Evolutionary conservation across 1,140 invertebrate genomes (phyloP).

Genomic region (Drosophila baimaii): DNA sequence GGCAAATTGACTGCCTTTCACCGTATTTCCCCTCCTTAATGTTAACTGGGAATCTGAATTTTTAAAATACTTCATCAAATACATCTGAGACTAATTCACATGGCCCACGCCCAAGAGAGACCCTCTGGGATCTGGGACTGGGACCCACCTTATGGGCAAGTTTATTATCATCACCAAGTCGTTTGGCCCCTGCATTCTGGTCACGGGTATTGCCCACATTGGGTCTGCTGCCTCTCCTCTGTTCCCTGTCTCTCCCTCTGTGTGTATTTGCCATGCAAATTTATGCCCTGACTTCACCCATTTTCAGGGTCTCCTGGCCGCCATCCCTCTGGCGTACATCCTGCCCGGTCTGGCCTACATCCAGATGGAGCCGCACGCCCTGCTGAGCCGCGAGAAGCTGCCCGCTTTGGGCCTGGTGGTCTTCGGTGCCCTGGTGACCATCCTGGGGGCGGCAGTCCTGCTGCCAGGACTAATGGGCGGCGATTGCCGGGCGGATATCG

Average conservation of each 20-base stretch:
- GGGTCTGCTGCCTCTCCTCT: neutral
- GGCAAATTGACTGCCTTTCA: constrained; percentile 16
- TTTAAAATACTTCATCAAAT: constrained; percentile 36
- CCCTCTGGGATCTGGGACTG: constrained; percentile 11
- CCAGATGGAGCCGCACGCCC: constrained; percentile 89
- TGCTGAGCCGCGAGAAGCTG: constrained; percentile 89
- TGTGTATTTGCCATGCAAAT: constrained; percentile 57
- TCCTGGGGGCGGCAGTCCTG: constrained; percentile 85
- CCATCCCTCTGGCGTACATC: constrained; percentile 93
- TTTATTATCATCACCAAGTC: constrained; percentile 32
- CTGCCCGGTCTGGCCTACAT: constrained; percentile 93
- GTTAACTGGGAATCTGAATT: constrained; percentile 8
- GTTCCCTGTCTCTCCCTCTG: neutral
- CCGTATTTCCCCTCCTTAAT: neutral
- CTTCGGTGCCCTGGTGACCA: constrained; percentile 90
- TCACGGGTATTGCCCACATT: constrained; percentile 38
- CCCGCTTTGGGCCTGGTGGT: constrained; percentile 89
- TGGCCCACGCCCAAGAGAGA: neutral
- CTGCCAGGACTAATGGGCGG: constrained; percentile 76
- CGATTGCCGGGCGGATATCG: constrained; percentile 81
- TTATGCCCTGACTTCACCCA: constrained; percentile 31
- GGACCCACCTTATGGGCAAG: constrained; percentile 19
- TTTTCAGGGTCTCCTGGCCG: constrained; percentile 91
- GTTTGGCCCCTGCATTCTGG: constrained; percentile 33
- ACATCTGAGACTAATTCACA: constrained; percentile 41